Evolutionary conservation across 2,797 vertebrate genomes (phyloP).

Genomic region (Antrozous pallidus): DNA sequence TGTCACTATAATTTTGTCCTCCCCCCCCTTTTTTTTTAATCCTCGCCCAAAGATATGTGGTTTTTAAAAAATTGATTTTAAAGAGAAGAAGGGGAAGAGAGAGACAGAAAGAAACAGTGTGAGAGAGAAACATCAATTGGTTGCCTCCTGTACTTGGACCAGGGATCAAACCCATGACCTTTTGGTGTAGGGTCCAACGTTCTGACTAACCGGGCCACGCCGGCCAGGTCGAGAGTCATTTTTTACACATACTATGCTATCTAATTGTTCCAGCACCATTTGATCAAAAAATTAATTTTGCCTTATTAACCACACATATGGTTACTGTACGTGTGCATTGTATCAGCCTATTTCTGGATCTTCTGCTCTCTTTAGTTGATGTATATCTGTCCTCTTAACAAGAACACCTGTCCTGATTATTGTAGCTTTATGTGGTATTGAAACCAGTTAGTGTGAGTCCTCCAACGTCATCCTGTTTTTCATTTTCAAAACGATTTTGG

Average conservation of each 20-base stretch:
- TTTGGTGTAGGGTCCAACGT: background rate
- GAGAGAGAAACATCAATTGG: background rate
- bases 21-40: background rate
- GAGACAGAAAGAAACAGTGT: background rate
- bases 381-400: background rate
- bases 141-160: background rate
- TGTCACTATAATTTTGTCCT: background rate
- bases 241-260: background rate
- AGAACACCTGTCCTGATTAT: background rate
- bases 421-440: background rate
- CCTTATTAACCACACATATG: background rate
- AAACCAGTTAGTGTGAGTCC: background rate
- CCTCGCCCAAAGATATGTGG: background rate
- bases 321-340: background rate
- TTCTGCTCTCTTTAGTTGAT: background rate
- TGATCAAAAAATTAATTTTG: background rate
- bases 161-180: background rate
- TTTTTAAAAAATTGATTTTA: background rate
- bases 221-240: background rate
- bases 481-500: background rate
- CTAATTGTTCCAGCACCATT: background rate
- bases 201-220: background rate
- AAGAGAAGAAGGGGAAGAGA: background rate
- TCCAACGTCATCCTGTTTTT: background rate
- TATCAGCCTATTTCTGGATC: background rate